Percentiles rank a stretch among this genome's conserved stretches.
These are phyloP conservation scores for Melinopterus prodromus DNA, from an alignment of 2,888 invertebrate species.

Conservation along the genomic window DNA sequence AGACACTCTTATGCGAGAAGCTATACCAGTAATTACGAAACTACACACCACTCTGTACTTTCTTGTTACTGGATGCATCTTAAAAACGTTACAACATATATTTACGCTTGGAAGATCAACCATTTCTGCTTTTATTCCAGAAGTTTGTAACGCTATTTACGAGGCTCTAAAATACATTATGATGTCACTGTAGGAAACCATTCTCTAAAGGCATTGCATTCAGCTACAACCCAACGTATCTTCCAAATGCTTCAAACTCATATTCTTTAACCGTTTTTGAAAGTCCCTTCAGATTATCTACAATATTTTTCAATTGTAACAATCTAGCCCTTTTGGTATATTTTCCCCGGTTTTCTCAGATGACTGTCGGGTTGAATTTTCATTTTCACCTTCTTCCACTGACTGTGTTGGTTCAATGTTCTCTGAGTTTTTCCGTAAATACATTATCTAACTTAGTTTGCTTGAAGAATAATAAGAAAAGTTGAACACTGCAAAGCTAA, in stretches of 20 bases:
- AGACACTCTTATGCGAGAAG: too few relatives aligned
- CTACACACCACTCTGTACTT: too few relatives aligned
- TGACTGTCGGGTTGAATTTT: background rate
- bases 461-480: slow-evolving; percentile 34
- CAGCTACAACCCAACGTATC: slow-evolving; percentile 47
- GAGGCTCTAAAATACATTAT: slow-evolving; percentile 42
- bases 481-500: too few relatives aligned
- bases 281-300: slow-evolving; percentile 47
- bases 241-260: slow-evolving; percentile 48
- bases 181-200: too few relatives aligned
- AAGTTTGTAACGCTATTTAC: slow-evolving; percentile 42
- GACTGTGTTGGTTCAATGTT: background rate
- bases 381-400: slow-evolving; percentile 11
- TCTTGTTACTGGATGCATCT: too few relatives aligned
- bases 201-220: slow-evolving; percentile 34
- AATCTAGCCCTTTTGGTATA: slow-evolving; percentile 31
- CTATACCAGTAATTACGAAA: too few relatives aligned
- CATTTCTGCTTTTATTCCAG: slow-evolving; percentile 31
- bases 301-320: slow-evolving; percentile 46
- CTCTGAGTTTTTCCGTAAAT: slow-evolving; percentile 39
- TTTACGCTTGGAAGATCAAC: slow-evolving; percentile 44
- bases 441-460: slow-evolving; percentile 38
- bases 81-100: background rate
- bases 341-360: background rate
- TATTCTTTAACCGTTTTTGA: slow-evolving; percentile 47